Base-by-base conservation (phyloP, 2,113 vertebrate species). In the Canis aureus region DNA sequence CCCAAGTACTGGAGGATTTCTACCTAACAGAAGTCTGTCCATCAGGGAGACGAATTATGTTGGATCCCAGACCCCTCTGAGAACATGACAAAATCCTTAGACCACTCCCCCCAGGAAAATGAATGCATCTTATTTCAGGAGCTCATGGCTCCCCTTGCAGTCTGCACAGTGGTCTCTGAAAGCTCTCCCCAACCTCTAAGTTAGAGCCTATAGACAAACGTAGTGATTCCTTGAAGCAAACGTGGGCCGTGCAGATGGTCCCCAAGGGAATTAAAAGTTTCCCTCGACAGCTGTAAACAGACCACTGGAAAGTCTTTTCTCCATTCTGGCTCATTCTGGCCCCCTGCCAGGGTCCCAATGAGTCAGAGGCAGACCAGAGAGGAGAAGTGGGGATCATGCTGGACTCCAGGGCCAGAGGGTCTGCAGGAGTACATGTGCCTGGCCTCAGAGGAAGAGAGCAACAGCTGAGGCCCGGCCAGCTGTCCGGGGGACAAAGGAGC, bases 401-500 rank as follows among this genome's bases (percentile, higher is more conserved):
- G 57, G 55, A n/a, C 15, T 93, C 73, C 38, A 15, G 80, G 69
- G 49, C 17, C 15, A 7, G 0, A 64, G 38, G n/a, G 60, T 86
- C 49, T 83, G 60, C 3, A 20, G n/a, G 73, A 25, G 16, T 17
- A 38, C 27, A 17, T 35, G 49, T 81, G 57, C 92, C 89, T 27
- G 20, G 73, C 16, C 38, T 27, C 16, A 66, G 12, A 60, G 80
- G 76, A 91, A 92, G 60, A 57, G 73, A 27, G 19, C 7, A 23
- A 83, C 89, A 98, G 97, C 97, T 98, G 97, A 27, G 20, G 62
- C 29, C 94, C 32, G 19, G 82, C 79, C 97, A 95, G 89, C 94
- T 98, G 97, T 97, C 97, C 55, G 2, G 4, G 60, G 79, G 66
- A 91, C 78, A 91, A 71, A 96, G 71, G 51, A 53, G 59, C 0